These are phyloP conservation scores for Morpho deidamia DNA, from an alignment of 2,888 invertebrate genomes.

Conservation along the genomic window DNA sequence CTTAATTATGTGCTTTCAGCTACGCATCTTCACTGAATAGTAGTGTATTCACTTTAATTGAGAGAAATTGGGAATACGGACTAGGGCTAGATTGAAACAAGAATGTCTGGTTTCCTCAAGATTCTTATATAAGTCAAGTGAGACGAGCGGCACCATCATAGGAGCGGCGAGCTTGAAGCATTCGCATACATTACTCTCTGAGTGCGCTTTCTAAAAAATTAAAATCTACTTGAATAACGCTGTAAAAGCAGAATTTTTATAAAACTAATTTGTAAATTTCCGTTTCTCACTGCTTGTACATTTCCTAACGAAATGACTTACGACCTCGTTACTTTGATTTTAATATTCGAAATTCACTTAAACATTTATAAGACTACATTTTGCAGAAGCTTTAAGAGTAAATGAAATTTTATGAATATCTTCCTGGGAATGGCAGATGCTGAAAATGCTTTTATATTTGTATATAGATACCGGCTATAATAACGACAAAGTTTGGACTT, in stretches of 20 bases:
- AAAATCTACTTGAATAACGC: constrained; percentile 59
- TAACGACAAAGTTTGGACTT: no score
- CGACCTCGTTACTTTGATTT: constrained; percentile 14
- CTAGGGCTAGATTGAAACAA: no score
- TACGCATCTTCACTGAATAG: no score
- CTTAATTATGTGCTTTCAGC: no score
- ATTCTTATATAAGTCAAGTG: constrained; percentile 27
- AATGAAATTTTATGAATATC: no score
- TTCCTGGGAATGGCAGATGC: no score
- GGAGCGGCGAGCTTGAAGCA: constrained; percentile 29
- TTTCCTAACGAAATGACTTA: constrained; percentile 23
- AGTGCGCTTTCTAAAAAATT: constrained; percentile 69
- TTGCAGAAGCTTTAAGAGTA: not conserved
- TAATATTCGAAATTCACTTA: constrained; percentile 6
- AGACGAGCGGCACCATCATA: constrained; percentile 26
- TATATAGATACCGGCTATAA: no score
- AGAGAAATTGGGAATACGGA: no score
- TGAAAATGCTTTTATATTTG: no score
- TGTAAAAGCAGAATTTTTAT: constrained; percentile 48
- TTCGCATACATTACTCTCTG: constrained; percentile 59
- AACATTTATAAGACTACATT: not conserved
- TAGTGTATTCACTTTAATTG: no score
- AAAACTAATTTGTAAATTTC: constrained; percentile 43
- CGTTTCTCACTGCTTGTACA: constrained; percentile 19
- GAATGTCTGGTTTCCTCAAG: constrained; percentile 13